Conservation (phyloP, 2,888 invertebrate genomes). For the Tetheella fluctuosa region DNA sequence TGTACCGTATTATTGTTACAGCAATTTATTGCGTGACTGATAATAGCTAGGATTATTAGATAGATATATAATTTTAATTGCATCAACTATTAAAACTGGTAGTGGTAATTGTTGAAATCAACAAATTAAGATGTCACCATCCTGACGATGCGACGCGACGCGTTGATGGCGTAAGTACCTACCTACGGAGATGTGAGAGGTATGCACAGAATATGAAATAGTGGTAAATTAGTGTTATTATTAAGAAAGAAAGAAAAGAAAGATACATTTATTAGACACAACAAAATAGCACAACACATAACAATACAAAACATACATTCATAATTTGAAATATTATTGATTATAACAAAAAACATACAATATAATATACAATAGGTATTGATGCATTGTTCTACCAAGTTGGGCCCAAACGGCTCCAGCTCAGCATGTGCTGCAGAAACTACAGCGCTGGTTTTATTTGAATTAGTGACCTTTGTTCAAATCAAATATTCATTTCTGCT, state of each 20-base stretch:
- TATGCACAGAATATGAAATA: background rate
- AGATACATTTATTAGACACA: too few species aligned
- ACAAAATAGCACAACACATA: too few species aligned
- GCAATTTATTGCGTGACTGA: slow-evolving; percentile 65
- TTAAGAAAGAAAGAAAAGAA: too few species aligned
- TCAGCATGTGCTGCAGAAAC: too few species aligned
- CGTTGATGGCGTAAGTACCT: slow-evolving; percentile 4
- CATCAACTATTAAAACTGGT: slow-evolving; percentile 37
- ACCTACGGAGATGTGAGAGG: slow-evolving; percentile 1
- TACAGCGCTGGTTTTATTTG: too few species aligned
- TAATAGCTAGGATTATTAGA: slow-evolving; percentile 53
- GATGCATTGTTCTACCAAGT: too few species aligned
- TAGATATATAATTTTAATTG: slow-evolving; percentile 43
- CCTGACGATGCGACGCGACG: background rate
- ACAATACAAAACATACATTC: too few species aligned
- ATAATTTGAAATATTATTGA: too few species aligned
- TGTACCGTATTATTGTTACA: slow-evolving; percentile 71
- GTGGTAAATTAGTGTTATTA: background rate
- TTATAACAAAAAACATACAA: too few species aligned
- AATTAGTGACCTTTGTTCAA: background rate
- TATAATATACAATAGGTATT: too few species aligned
- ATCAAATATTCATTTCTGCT: too few species aligned
- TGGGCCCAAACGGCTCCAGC: too few species aligned
- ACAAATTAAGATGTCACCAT: slow-evolving; percentile 8
- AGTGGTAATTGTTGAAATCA: slow-evolving; percentile 15